Percentiles rank a stretch among this genome's conserved stretches.
Evolutionary conservation across 2,888 invertebrate species (phyloP).

Genomic region (Chalcosyrphus nemorum): DNA sequence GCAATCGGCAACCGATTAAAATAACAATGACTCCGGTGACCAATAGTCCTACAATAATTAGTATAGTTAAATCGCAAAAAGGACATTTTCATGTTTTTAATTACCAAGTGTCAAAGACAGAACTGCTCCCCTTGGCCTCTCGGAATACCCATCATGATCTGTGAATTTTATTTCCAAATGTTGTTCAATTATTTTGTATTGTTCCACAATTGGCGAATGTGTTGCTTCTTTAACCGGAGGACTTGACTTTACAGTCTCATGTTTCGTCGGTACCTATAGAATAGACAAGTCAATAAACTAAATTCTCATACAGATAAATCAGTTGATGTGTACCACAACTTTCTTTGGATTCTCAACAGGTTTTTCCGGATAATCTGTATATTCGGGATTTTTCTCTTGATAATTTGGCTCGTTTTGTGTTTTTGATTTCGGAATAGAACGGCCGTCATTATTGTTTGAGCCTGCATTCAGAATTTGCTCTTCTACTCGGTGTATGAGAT

Average conservation of each 20-base stretch:
- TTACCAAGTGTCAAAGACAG: constrained; percentile 89
- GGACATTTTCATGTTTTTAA: not conserved
- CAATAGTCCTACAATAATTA: constrained; percentile 85
- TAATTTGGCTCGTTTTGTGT: constrained; percentile 68
- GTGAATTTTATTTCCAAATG: constrained; percentile 81
- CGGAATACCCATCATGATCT: constrained; percentile 86
- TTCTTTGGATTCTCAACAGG: constrained; percentile 80
- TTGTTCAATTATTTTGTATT: constrained; percentile 80
- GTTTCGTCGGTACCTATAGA: not conserved
- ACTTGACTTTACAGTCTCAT: not conserved
- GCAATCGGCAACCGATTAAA: constrained; percentile 91
- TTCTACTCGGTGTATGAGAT: not conserved
- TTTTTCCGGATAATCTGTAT: constrained; percentile 76
- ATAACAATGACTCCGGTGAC: constrained; percentile 91
- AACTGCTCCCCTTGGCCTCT: constrained; percentile 90
- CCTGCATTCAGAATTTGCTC: constrained; percentile 19
- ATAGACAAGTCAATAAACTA: not conserved
- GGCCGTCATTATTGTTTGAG: constrained; percentile 17
- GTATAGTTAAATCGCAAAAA: not conserved
- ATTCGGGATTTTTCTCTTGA: constrained; percentile 71
- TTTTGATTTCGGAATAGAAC: constrained; percentile 13
- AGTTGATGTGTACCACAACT: constrained; percentile 66
- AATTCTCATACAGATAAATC: not conserved
- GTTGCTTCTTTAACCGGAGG: constrained; percentile 27
- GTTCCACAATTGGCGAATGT: constrained; percentile 79